Evolutionary conservation across 2,888 invertebrate genomes (phyloP).

Genomic region (Nineta flava): DNA sequence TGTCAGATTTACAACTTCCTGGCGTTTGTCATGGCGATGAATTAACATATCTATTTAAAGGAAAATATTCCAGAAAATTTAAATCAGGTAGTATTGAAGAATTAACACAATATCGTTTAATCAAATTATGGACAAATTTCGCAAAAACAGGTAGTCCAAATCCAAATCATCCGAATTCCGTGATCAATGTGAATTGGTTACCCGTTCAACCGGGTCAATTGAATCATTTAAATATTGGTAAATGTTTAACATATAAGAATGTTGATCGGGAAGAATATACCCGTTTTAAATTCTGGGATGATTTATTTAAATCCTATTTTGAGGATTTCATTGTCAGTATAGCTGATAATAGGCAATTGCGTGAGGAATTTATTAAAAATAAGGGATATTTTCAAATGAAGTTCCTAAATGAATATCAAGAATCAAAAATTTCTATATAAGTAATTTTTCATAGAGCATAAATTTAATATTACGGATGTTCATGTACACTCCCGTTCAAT

Average conservation of each 20-base stretch:
- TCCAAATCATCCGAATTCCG: constrained; percentile 9
- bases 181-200: constrained; percentile 7
- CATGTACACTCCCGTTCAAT: too few species aligned
- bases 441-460: too few species aligned
- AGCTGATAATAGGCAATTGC: too few species aligned
- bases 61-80: constrained; percentile 10
- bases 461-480: too few species aligned
- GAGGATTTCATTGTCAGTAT: too few species aligned
- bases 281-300: constrained; percentile 1
- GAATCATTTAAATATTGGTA: constrained; percentile 9
- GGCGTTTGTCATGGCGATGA: constrained; percentile 23
- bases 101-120: constrained; percentile 17
- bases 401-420: too few species aligned
- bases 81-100: constrained; percentile 17
- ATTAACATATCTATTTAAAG: constrained; percentile 20
- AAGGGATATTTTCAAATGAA: too few species aligned
- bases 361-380: too few species aligned
- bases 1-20: background rate
- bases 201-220: background rate
- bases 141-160: constrained; percentile 20
- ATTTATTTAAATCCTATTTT: background rate
- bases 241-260: background rate
- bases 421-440: too few species aligned
- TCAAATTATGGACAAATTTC: constrained; percentile 24
- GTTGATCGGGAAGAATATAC: background rate